phyloP scores from a whole-genome alignment of 2,113 vertebrate species.

The Sitta europaea region DNA sequence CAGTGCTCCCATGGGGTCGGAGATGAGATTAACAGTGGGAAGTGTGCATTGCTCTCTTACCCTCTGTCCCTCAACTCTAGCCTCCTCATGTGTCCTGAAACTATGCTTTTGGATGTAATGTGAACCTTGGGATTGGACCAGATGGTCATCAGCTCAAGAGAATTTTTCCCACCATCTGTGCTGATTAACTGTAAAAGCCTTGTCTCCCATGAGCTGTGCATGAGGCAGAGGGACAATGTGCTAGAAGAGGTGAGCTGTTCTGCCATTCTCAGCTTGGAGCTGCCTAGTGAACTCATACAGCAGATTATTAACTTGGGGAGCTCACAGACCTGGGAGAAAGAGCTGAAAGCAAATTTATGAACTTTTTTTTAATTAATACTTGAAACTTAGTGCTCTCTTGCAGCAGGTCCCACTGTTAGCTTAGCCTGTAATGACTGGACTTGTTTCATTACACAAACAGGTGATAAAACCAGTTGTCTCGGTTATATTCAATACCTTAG shows the following conservation, averaged over 20 bases:
- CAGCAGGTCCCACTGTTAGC: neutral
- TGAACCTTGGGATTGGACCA: neutral
- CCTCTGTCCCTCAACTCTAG: neutral
- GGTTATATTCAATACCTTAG: neutral
- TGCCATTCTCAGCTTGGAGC: neutral
- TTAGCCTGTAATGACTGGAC: neutral
- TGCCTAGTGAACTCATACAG: neutral
- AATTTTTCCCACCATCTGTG: neutral
- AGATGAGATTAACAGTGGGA: neutral
- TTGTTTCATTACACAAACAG: neutral
- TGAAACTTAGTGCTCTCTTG: neutral
- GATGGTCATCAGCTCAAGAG: neutral
- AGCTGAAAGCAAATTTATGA: neutral
- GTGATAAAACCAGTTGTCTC: neutral
- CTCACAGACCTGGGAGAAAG: neutral
- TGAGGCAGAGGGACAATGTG: neutral
- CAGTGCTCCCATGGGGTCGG: accelerated
- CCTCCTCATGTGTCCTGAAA: accelerated
- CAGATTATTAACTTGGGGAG: neutral
- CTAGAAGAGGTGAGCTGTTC: neutral
- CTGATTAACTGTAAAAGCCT: neutral
- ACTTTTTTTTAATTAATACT: neutral
- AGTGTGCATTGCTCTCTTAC: neutral
- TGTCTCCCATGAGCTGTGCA: accelerated
- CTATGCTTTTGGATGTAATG: neutral